phyloP scores from a whole-genome alignment of 2,888 invertebrate genomes.

The Ophioninae sp. region DNA sequence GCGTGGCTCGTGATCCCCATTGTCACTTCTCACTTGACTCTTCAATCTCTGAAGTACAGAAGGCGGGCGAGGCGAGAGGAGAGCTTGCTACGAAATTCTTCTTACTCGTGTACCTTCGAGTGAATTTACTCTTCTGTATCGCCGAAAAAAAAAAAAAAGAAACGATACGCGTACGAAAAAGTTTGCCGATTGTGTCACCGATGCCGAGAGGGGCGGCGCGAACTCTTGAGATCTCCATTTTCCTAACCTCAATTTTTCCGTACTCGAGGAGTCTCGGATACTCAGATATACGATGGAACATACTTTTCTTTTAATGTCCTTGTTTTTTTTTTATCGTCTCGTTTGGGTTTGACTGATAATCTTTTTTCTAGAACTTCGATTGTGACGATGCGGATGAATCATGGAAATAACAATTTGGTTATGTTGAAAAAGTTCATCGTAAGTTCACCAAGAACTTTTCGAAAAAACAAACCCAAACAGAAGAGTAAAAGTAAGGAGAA shows the following conservation, averaged over 20 bases:
- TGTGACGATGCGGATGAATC: too few species aligned
- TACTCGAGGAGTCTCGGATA: too few species aligned
- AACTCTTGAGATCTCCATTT: background rate
- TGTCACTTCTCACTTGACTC: constrained; percentile 63
- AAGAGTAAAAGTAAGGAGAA: too few species aligned
- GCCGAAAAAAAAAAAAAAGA: background rate
- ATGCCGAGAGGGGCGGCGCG: constrained; percentile 2
- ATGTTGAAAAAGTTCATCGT: too few species aligned
- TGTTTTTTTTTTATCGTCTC: background rate
- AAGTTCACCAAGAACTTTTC: too few species aligned
- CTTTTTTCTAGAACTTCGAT: too few species aligned
- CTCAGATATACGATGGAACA: background rate
- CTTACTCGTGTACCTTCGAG: constrained; percentile 5
- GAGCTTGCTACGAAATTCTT: background rate
- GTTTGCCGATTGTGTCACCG: constrained; percentile 5
- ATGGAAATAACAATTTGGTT: too few species aligned
- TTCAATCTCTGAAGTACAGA: constrained; percentile 42
- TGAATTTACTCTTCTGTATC: background rate
- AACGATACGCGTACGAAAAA: background rate
- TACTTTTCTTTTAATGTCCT: background rate
- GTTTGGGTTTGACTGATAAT: too few species aligned
- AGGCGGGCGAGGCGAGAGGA: too few species aligned
- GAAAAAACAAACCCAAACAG: too few species aligned
- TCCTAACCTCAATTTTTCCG: background rate
- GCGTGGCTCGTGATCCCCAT: constrained; percentile 76